Evolutionary conservation across 2,888 invertebrate genomes (phyloP), one percentile per base, ranked within the genome.

Genomic region (Cantharis rustica): DNA sequence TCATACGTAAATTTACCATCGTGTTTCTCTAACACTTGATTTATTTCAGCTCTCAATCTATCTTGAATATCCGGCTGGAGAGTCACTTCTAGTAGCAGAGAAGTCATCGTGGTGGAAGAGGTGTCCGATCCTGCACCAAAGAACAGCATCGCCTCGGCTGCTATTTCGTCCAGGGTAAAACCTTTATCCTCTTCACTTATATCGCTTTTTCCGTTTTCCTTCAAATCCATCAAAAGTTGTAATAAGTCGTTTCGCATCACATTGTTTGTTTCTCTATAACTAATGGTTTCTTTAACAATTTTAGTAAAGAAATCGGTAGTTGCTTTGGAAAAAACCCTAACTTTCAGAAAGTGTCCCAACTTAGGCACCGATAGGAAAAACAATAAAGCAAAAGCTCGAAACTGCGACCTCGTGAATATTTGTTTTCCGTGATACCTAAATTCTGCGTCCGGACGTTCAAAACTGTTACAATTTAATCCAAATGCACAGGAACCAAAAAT

Each of bases 71-170:
- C 84, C 0, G 83, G 85, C 78, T 90, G 82, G 3, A 74, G 64
- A 0, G 89, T 88, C 13, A 91, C 79, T 61, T 88, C 86, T 77
- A 87, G 89, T 1, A 87, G 80, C 0, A 86, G 78, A 64, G 87
- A 89, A 16, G 85, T 85, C 71, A 90, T 83, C 0, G 88, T 86
- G 0, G 87, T 85, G 0, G 89, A 88, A 0, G 89, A 89, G 0
- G 90, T 90, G 77, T 90, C 90, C 79, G 88, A 89, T 1, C 90
- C 90, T 16, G 90, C 90, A 1, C 88, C 61, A 78, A 89, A 89
- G 79, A 90, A 89, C 0, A 90, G 85, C 2, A 89, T 83, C 3
- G 87, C 84, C 68, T 90, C 88, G 0, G 89, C 86, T 0, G 84
- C 78, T 17, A 89, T 79, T 75, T 80, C 79, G 0, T 85, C 80